Conservation (phyloP, 2,797 vertebrate genomes). For the Carapus acus region DNA sequence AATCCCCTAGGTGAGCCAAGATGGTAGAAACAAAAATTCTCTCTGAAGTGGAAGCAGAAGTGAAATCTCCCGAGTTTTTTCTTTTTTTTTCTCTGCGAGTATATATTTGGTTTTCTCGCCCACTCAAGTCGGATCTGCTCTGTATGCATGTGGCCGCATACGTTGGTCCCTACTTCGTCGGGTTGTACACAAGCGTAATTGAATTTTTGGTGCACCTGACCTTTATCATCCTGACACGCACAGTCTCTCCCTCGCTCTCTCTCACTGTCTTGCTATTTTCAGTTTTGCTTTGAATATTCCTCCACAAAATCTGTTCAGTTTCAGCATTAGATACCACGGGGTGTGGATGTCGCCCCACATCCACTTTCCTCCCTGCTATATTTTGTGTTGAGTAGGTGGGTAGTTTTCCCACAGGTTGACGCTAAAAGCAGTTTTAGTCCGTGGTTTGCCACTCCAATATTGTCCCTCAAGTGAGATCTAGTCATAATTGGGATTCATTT, state of each 20-base stretch:
- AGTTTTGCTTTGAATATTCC: not conserved
- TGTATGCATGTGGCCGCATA: slow-evolving; percentile 39
- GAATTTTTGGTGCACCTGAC: slow-evolving; percentile 51
- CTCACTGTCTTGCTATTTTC: too few species aligned
- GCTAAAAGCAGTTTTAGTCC: slow-evolving; percentile 20
- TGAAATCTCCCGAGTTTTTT: slow-evolving; percentile 32
- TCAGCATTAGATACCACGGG: too few species aligned
- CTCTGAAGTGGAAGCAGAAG: slow-evolving; percentile 47
- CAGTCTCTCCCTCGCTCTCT: too few species aligned
- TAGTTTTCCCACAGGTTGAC: slow-evolving; percentile 16
- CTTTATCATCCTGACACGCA: slow-evolving; percentile 37
- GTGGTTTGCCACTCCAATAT: slow-evolving; percentile 39
- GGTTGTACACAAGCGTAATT: slow-evolving; percentile 48
- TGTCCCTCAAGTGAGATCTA: slow-evolving; percentile 43
- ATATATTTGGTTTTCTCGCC: slow-evolving; percentile 38
- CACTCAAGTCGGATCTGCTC: slow-evolving; percentile 32
- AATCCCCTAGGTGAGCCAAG: slow-evolving; percentile 47
- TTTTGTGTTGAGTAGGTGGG: not conserved
- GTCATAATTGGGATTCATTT: slow-evolving; percentile 36
- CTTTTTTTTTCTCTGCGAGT: slow-evolving; percentile 33
- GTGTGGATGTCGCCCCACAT: too few species aligned
- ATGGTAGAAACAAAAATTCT: slow-evolving; percentile 41
- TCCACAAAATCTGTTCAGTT: not conserved
- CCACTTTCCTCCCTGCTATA: too few species aligned
- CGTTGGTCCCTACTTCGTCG: slow-evolving; percentile 34